Conservation (phyloP, 2,888 invertebrate genomes). For the Sclerodermus sp. region DNA sequence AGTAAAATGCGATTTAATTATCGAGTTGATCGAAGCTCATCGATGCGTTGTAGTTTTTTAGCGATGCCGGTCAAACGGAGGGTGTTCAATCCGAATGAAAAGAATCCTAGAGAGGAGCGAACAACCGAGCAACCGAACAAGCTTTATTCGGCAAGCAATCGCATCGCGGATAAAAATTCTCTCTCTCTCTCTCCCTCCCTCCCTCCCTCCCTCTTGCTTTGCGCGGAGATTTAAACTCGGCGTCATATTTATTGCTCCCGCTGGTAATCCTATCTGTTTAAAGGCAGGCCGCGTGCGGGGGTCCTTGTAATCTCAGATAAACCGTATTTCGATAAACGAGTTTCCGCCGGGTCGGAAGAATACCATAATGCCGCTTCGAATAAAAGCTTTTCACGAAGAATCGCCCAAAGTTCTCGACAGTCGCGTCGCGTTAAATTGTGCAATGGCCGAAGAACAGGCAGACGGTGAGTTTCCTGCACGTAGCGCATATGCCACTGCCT, state of each 20-base stretch:
- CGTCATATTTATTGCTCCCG: no score
- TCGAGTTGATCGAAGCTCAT: no score
- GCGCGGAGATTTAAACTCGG: constrained; percentile 7
- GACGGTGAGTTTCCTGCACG: constrained; percentile 6
- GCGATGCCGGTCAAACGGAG: no score
- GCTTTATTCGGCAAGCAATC: no score
- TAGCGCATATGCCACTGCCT: constrained; percentile 10
- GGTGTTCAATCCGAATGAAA: no score
- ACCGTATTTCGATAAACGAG: constrained; percentile 26
- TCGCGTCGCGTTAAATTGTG: constrained; percentile 13
- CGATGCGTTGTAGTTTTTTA: no score
- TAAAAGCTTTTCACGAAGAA: neutral
- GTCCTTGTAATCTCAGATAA: constrained; percentile 27
- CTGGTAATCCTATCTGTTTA: no score
- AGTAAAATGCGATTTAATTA: no score
- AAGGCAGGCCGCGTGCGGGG: no score
- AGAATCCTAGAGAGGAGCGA: no score
- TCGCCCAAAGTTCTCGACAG: no score
- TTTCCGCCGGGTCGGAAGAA: constrained; percentile 8
- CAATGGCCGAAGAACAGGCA: constrained; percentile 9
- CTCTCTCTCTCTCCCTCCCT: neutral
- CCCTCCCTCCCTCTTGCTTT: neutral
- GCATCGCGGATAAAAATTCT: neutral
- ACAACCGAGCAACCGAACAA: no score
- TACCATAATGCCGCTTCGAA: constrained; percentile 4